Evolutionary conservation across 2,888 invertebrate genomes (phyloP).

Genomic region (Dyspetes luteomarginatus): DNA sequence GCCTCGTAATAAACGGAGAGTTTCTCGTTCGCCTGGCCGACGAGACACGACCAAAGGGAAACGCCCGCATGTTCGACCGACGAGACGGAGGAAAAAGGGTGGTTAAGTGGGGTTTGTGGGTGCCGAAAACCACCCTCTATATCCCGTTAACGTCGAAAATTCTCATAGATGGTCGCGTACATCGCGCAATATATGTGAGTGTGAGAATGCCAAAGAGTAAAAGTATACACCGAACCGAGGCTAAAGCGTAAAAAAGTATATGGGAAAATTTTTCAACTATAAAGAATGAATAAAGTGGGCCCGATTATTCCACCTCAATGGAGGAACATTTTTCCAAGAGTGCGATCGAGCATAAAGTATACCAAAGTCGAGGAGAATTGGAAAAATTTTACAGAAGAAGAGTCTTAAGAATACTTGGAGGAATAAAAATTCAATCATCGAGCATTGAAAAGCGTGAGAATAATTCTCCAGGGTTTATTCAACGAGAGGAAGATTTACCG

Average conservation of each 20-base stretch:
- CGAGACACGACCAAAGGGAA: constrained; percentile 58
- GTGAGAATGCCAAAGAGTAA: background rate
- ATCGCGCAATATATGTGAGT: too few relatives aligned
- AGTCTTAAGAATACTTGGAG: too few relatives aligned
- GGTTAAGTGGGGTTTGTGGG: too few relatives aligned
- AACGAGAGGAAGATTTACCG: too few relatives aligned
- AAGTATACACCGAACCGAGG: too few relatives aligned
- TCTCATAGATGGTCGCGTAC: constrained; percentile 22
- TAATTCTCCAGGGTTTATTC: background rate
- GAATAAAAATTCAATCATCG: background rate
- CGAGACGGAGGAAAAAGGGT: background rate
- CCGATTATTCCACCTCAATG: constrained; percentile 30
- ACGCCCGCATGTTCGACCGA: constrained; percentile 54
- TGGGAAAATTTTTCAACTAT: constrained; percentile 9
- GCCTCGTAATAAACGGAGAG: constrained; percentile 59
- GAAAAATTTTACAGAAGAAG: too few relatives aligned
- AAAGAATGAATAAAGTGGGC: constrained; percentile 25
- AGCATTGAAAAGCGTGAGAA: background rate
- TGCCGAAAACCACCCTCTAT: constrained; percentile 15
- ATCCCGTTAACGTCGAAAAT: constrained; percentile 41
- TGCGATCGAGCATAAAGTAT: constrained; percentile 2
- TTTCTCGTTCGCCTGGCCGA: constrained; percentile 46
- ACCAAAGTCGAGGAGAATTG: background rate
- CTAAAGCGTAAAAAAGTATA: background rate
- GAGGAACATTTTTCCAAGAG: constrained; percentile 1